Percentiles rank a stretch among this genome's conserved stretches.
Evolutionary conservation across 2,797 vertebrate species (phyloP).

Genomic region (Platalea minor): DNA sequence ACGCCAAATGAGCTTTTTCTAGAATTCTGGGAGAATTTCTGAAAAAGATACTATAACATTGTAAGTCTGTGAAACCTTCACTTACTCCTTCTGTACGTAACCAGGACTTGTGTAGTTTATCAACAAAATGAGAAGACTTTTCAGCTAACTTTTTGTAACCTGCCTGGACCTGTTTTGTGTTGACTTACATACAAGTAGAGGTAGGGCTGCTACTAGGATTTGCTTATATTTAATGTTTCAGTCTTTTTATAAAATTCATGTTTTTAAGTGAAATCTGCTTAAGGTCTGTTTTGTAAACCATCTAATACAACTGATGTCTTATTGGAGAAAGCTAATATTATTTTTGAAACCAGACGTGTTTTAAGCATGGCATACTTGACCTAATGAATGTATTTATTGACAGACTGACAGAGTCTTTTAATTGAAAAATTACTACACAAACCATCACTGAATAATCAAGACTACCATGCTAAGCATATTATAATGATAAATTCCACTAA

Average conservation of each 20-base stretch:
- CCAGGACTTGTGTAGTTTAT: fast-evolving
- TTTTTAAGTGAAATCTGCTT: background rate
- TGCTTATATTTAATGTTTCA: background rate
- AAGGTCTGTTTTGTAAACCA: background rate
- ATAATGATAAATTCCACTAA: slow-evolving; percentile 6
- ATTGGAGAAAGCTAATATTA: background rate
- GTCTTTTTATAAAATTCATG: background rate
- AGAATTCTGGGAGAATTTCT: background rate
- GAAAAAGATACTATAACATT: background rate
- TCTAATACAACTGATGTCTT: background rate
- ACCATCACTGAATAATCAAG: slow-evolving; percentile 23
- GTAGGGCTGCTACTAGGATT: background rate
- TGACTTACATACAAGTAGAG: background rate
- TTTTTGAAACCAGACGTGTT: background rate
- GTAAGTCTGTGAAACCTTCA: background rate
- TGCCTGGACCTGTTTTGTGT: background rate
- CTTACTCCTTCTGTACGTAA: background rate
- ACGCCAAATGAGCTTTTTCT: background rate
- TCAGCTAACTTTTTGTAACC: background rate
- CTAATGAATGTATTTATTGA: background rate
- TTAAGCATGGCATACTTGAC: background rate
- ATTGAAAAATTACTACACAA: slow-evolving; percentile 23
- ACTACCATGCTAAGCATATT: background rate
- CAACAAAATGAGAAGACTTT: background rate
- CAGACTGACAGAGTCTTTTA: background rate